Evolutionary conservation across 2,888 invertebrate species (phyloP), one percentile per base, ranked within the genome.

Genomic region (Laothoe populi): DNA sequence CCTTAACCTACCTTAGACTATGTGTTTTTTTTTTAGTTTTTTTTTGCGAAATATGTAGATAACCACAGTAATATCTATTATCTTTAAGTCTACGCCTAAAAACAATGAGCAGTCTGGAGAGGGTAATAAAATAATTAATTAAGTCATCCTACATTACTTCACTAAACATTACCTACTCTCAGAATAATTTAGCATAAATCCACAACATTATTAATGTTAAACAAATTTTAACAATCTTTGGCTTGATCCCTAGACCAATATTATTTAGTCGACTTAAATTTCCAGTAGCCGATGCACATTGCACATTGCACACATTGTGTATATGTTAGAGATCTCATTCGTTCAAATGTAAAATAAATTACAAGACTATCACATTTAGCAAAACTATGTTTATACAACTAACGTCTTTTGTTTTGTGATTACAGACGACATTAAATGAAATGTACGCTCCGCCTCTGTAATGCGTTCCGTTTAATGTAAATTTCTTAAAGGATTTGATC

Each of bases 211-310:
- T 87, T 87, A 91, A 87, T 88, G 92, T 90, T 84, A 91, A 92
- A 90, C 88, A 92, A 91, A 90, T 86, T 87, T 94, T 94, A 95
- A 95, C 95, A 95, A 95, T 95, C 96, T 95, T 96, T 96, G 96
- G 96, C 95, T 95, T 96, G 96, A 95, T 96, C 96, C 95, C 96
- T 95, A 94, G 95, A 95, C 95, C 95, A 95, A 95, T 95, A 94
- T 86, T 84, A 84, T 82, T 86, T 81, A 83, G 76, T 83, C 86
- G 86, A 88, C 87, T 85, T 83, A 75, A 78, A 79, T 83, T 84
- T 82, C 78, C 77, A 81, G 80, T 75, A 83, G 88, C 89, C 87
- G 87, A 87, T 87, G 83, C 76, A n/a, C n/a, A n/a, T n/a, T n/a
- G n/a, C n/a, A n/a, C n/a, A n/a, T n/a, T n/a, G n/a, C n/a, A 82